Base-by-base conservation (phyloP, 2,797 vertebrate species). In the Falco rusticolus region DNA sequence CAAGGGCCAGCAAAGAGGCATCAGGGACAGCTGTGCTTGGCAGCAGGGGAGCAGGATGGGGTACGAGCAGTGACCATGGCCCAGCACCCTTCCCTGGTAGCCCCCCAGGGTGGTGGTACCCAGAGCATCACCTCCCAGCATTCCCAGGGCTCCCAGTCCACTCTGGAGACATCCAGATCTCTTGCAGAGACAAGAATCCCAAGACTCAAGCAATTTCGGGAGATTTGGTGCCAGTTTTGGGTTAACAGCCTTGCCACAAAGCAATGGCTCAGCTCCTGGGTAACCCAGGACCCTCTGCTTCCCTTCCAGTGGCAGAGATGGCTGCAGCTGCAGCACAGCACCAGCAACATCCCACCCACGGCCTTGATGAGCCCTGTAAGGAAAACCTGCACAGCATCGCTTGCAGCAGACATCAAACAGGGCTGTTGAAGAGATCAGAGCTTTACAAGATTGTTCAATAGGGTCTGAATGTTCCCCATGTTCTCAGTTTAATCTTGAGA, bases 351-450 rank as follows among this genome's bases (percentile, higher is more conserved):
- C 33, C 59, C 68, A 54, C 48, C 64, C 37, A 22, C 4, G 1
- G 31, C 48, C 34, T 51, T 3, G 0, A 31, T 0, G 0, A 77
- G 65, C 64, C 47, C 57, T 2, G 0, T 8, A 8, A 43, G 60
- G 59, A 68, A 64, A 83, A 59, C 50, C 54, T 39, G 53, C 57
- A 33, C 20, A 39, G 66, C 51, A 29, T 14, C 31, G 1, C 11
- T 63, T 16, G 19, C 50, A 71, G 54, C 63, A 53, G 50, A 66
- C 47, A 59, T 79, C 76, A 63, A 66, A 79, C 31, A 17, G 59
- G 6, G 31, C 21, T 39, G 86, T 82, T n/a, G 50, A 63, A 66
- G 65, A 50, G 82, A 70, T 66, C 72, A 87, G 57, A 89, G 78
- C 43, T 81, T 61, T 56, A 39, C 53, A 57, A 63, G 41, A 19